Evolutionary conservation across 1,140 invertebrate species (phyloP), one percentile per base, ranked within the genome.

Genomic region (Anagrus nilaparvatae): DNA sequence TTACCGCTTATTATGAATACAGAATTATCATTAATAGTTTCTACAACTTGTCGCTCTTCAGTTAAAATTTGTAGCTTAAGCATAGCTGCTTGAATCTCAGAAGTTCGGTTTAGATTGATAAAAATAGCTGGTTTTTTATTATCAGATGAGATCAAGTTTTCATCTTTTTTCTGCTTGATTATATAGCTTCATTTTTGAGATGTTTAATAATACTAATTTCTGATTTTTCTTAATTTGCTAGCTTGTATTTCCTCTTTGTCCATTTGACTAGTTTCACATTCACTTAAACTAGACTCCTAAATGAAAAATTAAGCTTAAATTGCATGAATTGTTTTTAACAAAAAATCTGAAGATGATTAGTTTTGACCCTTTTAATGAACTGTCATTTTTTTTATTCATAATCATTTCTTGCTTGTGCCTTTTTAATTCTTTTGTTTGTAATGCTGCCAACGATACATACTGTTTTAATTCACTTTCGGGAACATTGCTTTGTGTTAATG

Each of bases 41-140:
- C 97, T 76, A 99, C 91, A 12, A 99, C 89, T 31, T 72, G 63
- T 61, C 97, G 93, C 63, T 99, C 97, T 69, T 99, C 95, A 3
- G 79, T 82, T 13, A 97, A 71, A 52, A 99, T 96, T 2, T 97
- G 97, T 12, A 99, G 70, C 67, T 94, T 90, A 19, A 89, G 63
- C 51, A 94, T 72, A 13, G 77, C 72, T 34, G 77, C 77, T 69
- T 94, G 85, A 23, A 97, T 79, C 59, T 85, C 80, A 33, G 76
- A 65, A 18, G 72, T 73, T 50, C 92, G 75, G 49, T 83, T 60
- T 1, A 97, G 78, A 42, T 78, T 72, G 16, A 95, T 76, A 69
- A 80, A 87, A 3, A 81, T 70, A 17, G 79, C 77, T 32, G 77
- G 74, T 49, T 67, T 69, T 40, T 53, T 58, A 16, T n/a, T n/a